Evolutionary conservation across 37 sponge, comb jelly and placozoan genomes (phyloP), one percentile per base, ranked within the genome.

Genomic region (Tethya wilhelma): DNA sequence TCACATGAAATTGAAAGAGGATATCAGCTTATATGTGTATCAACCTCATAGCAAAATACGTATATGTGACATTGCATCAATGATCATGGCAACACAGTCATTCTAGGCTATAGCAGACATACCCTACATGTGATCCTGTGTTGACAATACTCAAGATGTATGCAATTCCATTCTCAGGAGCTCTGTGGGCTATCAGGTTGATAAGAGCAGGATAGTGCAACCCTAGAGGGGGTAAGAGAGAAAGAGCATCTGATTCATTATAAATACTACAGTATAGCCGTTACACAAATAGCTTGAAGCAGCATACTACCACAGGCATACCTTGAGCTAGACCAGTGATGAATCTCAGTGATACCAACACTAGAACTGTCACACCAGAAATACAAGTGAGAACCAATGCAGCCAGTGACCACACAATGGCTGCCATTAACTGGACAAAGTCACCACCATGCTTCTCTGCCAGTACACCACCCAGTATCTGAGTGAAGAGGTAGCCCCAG

Each of bases 281-380:
- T 60, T 60, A 60, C 25, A 60, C 5, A 20, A 20, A 6, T 60
- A 60, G 62, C 17, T 7, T n/a, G 23, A 2, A 36, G 3, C 32
- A 45, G 20, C 5, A 23, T 40, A 14, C 23, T 46, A 62, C 26
- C 25, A 23, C 28, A 44, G 0, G 36, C 87, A 64, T 28, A 86
- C 80, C 80, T 67, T 85, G 86, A 4, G 79, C 71, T 37, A 77
- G 17, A 17, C 86, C 86, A 38, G 56, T 85, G 12, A 85, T 22
- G 32, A 85, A 69, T 14, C 68, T 38, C 37, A 46, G 64, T 4
- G 70, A 6, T 1, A 85, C 33, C 2, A 78, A 25, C 26, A 78
- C 5, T 4, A n/a, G 11, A 0, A 36, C 36, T 30, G 86, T 78
- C 40, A 70, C 34, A 22, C 55, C 31, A 49, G 69, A 36, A 43